phyloP scores from a whole-genome alignment of 1,140 invertebrate genomes.

The Cylas formicarius region DNA sequence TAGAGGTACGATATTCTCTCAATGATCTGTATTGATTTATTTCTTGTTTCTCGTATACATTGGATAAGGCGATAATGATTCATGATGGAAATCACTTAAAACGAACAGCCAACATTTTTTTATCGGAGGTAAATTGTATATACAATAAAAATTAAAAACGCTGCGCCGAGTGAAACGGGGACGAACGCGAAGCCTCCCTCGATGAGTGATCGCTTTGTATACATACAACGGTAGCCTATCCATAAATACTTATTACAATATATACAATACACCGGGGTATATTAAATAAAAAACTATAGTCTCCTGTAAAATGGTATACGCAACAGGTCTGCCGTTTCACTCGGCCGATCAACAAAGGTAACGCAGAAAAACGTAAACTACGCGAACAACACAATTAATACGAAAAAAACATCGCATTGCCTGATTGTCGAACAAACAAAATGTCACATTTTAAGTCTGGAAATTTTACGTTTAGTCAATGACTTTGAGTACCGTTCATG shows the following conservation, averaged over 20 bases:
- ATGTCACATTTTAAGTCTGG: too few relatives aligned
- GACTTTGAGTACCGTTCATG: too few relatives aligned
- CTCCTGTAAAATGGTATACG: constrained; percentile 33
- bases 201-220: constrained; percentile 18
- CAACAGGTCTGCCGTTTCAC: constrained; percentile 21
- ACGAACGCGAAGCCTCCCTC: constrained; percentile 2
- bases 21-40: constrained; percentile 43
- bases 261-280: constrained; percentile 33
- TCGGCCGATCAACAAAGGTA: constrained; percentile 33
- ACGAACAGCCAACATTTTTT: constrained; percentile 43
- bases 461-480: too few relatives aligned
- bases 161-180: constrained; percentile 1
- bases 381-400: constrained; percentile 13
- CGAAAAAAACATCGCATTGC: too few relatives aligned
- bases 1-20: constrained; percentile 43
- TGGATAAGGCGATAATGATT: constrained; percentile 45
- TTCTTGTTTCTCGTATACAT: constrained; percentile 42
- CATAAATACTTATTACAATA: constrained; percentile 34
- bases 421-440: too few relatives aligned
- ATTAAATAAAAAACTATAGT: constrained; percentile 36
- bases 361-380: constrained; percentile 27
- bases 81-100: constrained; percentile 45
- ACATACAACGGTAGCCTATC: constrained; percentile 28
- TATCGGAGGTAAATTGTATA: constrained; percentile 40
- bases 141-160: constrained; percentile 32